Base-by-base conservation (phyloP, 2,797 vertebrate genomes). In the Sebastes steindachneri region DNA sequence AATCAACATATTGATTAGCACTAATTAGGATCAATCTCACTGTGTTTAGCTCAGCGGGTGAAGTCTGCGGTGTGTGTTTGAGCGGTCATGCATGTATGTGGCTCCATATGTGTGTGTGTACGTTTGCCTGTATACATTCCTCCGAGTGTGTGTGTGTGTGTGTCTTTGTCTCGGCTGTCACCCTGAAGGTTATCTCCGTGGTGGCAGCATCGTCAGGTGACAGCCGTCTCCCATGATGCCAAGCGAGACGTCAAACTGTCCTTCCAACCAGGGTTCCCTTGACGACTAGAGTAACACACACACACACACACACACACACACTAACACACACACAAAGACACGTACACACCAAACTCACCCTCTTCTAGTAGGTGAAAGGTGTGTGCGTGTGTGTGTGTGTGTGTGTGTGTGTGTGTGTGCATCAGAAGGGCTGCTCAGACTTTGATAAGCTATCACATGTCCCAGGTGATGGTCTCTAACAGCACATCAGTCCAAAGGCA, bases 371-470 rank as follows among this genome's bases (percentile, higher is more conserved):
- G 71, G 84, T 85, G 69, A 87, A 82, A 84, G 65, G 26, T 26
- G 26, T 79, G 72, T 60, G 21, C 51, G 76, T 69, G 58, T 55
- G 78, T 29, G 71, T 59, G 69, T 59, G 62, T 66, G 37, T 73
- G 68, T 41, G 58, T 55, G 70, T 67, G 79, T 69, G 84, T 86
- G 73, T 76, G 54, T 59, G 81, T 78, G 73, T 68, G 94, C 93
- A 94, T 95, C 96, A 95, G 96, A 96, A 95, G 96, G 97, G 96
- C 98, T 99, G 98, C 97, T 97, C 95, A 93, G 96, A 97, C 97
- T 98, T 99, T 98, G 98, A 99, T 99, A 99, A 99, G 98, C 96
- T 99, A 99, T 99, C 98, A 97, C 96, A 95, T 94, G 96, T 99
- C 98, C 98, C 98, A 99, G 98, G 97, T 98, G 97, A 99, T 95